Base-by-base conservation (phyloP, 2,113 vertebrate genomes). In the Phocoena sinus region DNA sequence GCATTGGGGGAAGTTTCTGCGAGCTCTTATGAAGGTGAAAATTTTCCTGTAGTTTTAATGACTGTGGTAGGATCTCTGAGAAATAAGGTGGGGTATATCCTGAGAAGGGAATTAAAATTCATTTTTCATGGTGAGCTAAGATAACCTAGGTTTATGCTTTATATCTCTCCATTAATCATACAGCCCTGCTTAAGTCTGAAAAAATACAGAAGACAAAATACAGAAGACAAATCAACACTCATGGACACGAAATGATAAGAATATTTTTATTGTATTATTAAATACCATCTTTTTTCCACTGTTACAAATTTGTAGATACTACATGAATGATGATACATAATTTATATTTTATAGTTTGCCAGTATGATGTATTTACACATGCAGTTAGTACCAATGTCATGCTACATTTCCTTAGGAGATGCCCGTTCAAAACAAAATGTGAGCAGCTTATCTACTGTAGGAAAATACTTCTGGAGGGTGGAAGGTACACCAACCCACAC, bases 201-300 rank as follows among this genome's bases (percentile, higher is more conserved):
- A 96, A 97, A 77, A 84, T 20, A 96, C 5, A 89, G 50, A 94
- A 91, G 73, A 97, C 60, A 96, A 97, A 77, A 84, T 25, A 96
- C 6, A 89, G 50, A 94, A 91, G 73, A 96, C 33, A 47, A 91
- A 90, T 95, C 50, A 95, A 95, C 3, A 83, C 81, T 95, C 85
- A 88, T 71, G 65, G 96, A 98, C 97, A 97, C 97, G 96, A 98
- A 98, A 97, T 99, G 98, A 98, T 99, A 99, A 97, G 98, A 99
- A 99, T 99, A 98, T 99, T 99, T 98, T 99, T 99, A 99, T 99
- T 99, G 98, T 99, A 98, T 99, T 99, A 99, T 98, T 99, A 99
- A 99, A 99, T 99, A 99, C 98, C 98, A 99, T 98, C 91, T 98
- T 98, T 98, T 93, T 98, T 83, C 98, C 99, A 99, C 99, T 98